Evolutionary conservation across 1,140 invertebrate genomes (phyloP).

Genomic region (Charaxes varanes): DNA sequence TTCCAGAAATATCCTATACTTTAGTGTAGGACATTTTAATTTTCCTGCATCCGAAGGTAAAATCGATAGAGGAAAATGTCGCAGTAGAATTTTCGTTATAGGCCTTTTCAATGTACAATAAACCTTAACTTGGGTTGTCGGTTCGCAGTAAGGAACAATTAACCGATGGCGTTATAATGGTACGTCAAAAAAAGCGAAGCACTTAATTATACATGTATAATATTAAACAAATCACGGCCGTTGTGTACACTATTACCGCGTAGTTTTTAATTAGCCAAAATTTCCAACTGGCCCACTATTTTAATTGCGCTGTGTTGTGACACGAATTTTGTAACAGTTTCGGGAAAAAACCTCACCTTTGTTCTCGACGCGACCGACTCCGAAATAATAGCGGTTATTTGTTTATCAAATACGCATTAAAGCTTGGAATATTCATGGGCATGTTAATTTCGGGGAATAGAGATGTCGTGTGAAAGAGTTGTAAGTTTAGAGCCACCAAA

Average conservation of each 20-base stretch:
- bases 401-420: constrained; percentile 70
- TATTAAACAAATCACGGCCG: constrained; percentile 46
- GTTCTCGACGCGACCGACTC: constrained; percentile 44
- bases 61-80: no score
- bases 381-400: constrained; percentile 47
- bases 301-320: constrained; percentile 66
- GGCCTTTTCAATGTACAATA: no score
- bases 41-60: no score
- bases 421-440: constrained; percentile 39
- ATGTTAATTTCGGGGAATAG: constrained; percentile 38
- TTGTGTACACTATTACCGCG: constrained; percentile 43
- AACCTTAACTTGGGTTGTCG: no score
- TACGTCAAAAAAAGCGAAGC: no score
- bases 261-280: constrained; percentile 65
- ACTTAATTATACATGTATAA: constrained; percentile 16
- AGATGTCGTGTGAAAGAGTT: constrained; percentile 66
- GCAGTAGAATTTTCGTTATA: no score
- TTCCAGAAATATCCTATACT: no score
- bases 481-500: constrained; percentile 49
- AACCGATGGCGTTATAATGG: no score
- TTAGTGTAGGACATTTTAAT: no score
- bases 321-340: constrained; percentile 66
- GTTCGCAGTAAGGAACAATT: no score
- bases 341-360: constrained; percentile 59
- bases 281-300: constrained; percentile 63